Evolutionary conservation across 2,888 invertebrate genomes (phyloP), one percentile per base, ranked within the genome.

Genomic region (Netelia inedita): DNA sequence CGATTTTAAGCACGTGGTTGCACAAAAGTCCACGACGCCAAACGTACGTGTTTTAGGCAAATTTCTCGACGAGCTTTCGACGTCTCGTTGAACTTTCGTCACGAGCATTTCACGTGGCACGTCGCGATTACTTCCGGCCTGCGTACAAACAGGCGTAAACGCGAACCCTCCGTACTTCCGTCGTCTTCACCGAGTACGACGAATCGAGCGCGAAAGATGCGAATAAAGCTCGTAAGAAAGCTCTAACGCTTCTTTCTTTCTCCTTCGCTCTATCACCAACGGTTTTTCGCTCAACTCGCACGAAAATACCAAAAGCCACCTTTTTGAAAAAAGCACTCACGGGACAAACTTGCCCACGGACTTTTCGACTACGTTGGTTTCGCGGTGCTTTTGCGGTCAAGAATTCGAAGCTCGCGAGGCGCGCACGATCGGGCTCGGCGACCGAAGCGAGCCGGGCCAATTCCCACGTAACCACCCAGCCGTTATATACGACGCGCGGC

Each of bases 351-450:
- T 63, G 1, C n/a, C 14, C 3, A 5, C 11, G 16, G 61, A 78
- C 79, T 71, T 65, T 78, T 69, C 50, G 71, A 6, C 14, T 28
- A 21, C 41, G 41, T n/a, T 68, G 69, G 66, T 53, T 63, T n/a
- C 53, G 41, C 35, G 35, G 35, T 35, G 35, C 35, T 50, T 21
- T 59, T 68, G 57, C 10, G 63, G 41, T 50, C 69, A 55, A 53
- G 63, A 79, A 79, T 71, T 69, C 68, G 71, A 79, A 55, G 53
- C 71, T 71, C 71, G 63, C 19, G 71, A 14, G 71, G 53, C 71
- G 23, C 63, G 55, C 16, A 16, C 55, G 14, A 55, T n/a, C n/a
- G 16, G 5, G 16, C 55, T 19, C 35, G 6, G 35, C 35, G 35
- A 35, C 35, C 35, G 6, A 35, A 35, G 35, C 35, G 35, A 35